These are phyloP conservation scores for Neodiprion virginianus DNA, from an alignment of 1,140 invertebrate genomes.

Conservation along the genomic window DNA sequence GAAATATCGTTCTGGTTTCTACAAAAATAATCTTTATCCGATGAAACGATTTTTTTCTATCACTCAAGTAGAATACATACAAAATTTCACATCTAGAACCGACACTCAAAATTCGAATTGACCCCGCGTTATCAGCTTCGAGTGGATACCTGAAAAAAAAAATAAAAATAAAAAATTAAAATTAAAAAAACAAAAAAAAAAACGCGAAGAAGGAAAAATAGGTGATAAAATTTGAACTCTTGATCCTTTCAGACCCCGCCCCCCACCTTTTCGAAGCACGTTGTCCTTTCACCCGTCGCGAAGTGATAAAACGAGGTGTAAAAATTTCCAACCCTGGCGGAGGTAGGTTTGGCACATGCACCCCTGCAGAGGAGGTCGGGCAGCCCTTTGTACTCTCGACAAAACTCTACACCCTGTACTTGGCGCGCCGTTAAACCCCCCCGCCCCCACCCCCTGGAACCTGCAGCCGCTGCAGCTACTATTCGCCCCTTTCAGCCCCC, in stretches of 20 bases:
- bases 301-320: not conserved
- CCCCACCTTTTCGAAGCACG: not conserved
- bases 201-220: not conserved
- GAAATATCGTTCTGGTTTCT: too few species aligned
- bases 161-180: too few species aligned
- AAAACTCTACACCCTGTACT: constrained; percentile 38
- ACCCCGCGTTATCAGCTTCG: not conserved
- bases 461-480: constrained; percentile 10
- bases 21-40: too few species aligned
- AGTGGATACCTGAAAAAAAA: too few species aligned
- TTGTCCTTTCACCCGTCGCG: not conserved
- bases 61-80: not conserved
- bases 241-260: not conserved
- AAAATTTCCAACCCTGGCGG: too few species aligned
- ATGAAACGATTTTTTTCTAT: not conserved
- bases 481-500: constrained; percentile 29
- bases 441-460: not conserved
- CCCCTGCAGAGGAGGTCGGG: not conserved
- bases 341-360: not conserved
- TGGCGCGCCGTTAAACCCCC: constrained; percentile 39
- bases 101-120: not conserved
- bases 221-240: not conserved
- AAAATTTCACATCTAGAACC: not conserved
- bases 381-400: constrained; percentile 35
- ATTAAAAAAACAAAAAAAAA: too few species aligned